Percentiles rank a stretch among this genome's conserved stretches.
Conservation (phyloP, 1,140 invertebrate species). For the Microvelia longipes region DNA sequence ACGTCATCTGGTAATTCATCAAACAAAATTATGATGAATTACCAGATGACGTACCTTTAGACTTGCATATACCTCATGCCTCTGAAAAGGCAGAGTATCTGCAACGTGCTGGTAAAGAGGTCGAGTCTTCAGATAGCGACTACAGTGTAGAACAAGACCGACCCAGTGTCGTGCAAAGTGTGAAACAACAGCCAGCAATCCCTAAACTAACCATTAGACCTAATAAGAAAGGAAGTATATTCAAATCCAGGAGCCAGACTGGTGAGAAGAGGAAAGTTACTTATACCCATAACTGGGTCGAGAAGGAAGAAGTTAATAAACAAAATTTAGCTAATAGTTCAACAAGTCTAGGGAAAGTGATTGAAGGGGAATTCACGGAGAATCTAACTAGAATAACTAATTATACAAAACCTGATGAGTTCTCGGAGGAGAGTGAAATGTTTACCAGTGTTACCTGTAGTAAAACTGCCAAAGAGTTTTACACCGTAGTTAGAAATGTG, state of each 20-base stretch:
- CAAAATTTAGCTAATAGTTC: neutral
- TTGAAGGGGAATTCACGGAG: conserved; percentile 37
- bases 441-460: conserved; percentile 62
- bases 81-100: conserved; percentile 20
- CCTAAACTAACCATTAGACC: conserved; percentile 2
- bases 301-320: conserved; percentile 40
- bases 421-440: conserved; percentile 39
- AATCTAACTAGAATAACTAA: conserved; percentile 47
- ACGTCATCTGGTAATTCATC: conserved; percentile 16
- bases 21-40: conserved; percentile 15
- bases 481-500: conserved; percentile 88
- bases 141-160: conserved; percentile 5
- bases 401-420: conserved; percentile 34
- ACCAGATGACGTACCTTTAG: conserved; percentile 16
- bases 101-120: neutral
- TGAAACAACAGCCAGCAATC: conserved; percentile 12
- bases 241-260: conserved; percentile 69
- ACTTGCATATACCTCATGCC: conserved; percentile 16
- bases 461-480: conserved; percentile 73
- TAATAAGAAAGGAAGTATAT: conserved; percentile 55
- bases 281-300: conserved; percentile 76
- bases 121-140: conserved; percentile 14
- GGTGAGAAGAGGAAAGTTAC: conserved; percentile 61
- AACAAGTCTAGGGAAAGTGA: conserved; percentile 20
- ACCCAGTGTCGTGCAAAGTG: conserved; percentile 6